Conservation (phyloP, 1,140 invertebrate genomes). For the Drosophila bifasciata region DNA sequence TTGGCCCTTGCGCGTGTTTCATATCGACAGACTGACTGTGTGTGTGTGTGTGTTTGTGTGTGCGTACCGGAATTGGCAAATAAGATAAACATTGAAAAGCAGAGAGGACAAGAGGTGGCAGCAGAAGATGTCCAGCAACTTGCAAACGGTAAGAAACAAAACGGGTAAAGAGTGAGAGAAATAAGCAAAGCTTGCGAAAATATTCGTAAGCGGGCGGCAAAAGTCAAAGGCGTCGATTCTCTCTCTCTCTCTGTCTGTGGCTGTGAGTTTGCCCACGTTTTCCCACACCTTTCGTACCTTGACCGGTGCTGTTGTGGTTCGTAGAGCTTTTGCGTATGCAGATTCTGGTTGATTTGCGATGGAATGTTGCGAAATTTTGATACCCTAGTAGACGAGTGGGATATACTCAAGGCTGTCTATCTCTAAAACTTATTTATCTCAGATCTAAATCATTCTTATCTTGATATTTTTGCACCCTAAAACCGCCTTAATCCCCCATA, state of each 20-base stretch:
- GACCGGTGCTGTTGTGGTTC: conserved; percentile 4
- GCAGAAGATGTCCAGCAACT: conserved; percentile 55
- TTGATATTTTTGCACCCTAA: no score
- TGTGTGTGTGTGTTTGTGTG: conserved; percentile 17
- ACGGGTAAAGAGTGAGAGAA: background rate
- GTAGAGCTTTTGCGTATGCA: background rate
- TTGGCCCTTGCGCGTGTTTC: conserved; percentile 10
- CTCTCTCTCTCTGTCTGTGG: background rate
- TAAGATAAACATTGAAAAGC: conserved; percentile 3
- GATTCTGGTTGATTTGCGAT: background rate
- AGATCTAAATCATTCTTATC: no score
- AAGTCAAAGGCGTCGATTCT: background rate
- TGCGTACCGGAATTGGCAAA: conserved; percentile 6
- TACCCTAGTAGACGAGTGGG: no score
- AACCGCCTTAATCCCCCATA: no score
- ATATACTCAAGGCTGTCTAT: no score
- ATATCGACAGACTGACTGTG: conserved; percentile 7
- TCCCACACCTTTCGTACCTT: conserved; percentile 3
- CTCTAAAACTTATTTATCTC: no score
- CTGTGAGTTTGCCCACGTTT: conserved; percentile 19
- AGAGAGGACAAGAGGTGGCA: conserved; percentile 23
- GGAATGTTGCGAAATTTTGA: background rate
- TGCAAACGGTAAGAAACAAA: conserved; percentile 64
- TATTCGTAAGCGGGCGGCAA: no score
- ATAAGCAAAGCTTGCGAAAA: background rate